A percentile compares a stretch with the other conserved stretches of the same genome.
These are phyloP conservation scores for Cheilosia vulpina DNA, from an alignment of 2,888 invertebrate genomes.

Conservation along the genomic window DNA sequence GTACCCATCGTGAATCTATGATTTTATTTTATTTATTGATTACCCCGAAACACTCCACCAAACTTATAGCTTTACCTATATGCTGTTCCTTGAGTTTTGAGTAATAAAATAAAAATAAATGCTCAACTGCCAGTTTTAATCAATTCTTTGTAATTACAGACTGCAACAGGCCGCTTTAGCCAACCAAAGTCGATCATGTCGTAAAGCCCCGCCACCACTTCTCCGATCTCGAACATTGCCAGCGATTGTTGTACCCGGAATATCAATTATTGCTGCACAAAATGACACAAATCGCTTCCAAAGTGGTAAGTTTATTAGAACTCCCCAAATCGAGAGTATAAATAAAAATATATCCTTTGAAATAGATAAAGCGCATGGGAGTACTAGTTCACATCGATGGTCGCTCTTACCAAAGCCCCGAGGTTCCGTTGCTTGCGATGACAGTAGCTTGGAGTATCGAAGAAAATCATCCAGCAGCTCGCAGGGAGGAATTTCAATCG, in stretches of 20 bases:
- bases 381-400: conserved; percentile 80
- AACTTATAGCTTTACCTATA: too few relatives aligned
- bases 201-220: conserved; percentile 88
- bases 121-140: neutral
- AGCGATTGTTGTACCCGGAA: conserved; percentile 93
- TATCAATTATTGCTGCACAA: conserved; percentile 92
- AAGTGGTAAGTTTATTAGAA: conserved; percentile 82
- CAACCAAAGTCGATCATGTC: conserved; percentile 84
- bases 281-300: conserved; percentile 87
- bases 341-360: neutral
- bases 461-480: conserved; percentile 83
- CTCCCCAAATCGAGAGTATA: neutral
- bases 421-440: conserved; percentile 84
- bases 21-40: too few relatives aligned
- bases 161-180: conserved; percentile 86
- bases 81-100: too few relatives aligned
- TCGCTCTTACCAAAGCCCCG: conserved; percentile 82
- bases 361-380: conserved; percentile 62
- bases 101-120: neutral
- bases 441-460: conserved; percentile 81
- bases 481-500: conserved; percentile 75
- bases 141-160: conserved; percentile 78
- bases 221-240: conserved; percentile 93
- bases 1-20: too few relatives aligned
- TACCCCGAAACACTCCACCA: too few relatives aligned